Base-by-base conservation (phyloP, 2,888 invertebrate genomes). In the Pheosia tremula region DNA sequence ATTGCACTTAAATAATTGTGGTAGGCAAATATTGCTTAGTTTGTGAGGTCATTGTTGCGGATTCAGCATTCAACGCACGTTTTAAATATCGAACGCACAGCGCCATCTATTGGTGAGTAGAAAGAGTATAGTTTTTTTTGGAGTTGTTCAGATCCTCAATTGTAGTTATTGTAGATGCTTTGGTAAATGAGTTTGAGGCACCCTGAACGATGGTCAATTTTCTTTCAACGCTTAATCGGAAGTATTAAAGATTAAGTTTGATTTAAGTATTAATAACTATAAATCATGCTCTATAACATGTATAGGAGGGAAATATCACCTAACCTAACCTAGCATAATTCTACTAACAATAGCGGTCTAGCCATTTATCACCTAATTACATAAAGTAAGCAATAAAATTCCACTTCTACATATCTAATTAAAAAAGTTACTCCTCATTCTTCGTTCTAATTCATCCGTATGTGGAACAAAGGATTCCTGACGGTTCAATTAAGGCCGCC, bases 61-160 rank as follows among this genome's bases (percentile, higher is more conserved):
- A 24, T 47, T n/a, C 47, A n/a, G 5, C 5, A n/a, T n/a, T 41
- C 9, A 54, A n/a, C 55, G n/a, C n/a, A n/a, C n/a, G 56, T n/a
- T 8, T 10, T 37, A 13, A 8, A 11, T 56, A 41, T 55, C 55
- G 11, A 47, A 24, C 8, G 9, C 4, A 55, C 77, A 69, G 71
- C 84, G 90, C 79, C 90, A 89, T 88, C 90, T 90, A 47, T 81
- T 80, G 77, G 60, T 63, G 83, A 85, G 85, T 78, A 81, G 88
- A 69, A 6, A 8, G 5, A 64, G 24, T 24, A 24, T 24, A 0
- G 24, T 38, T 43, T 52, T n/a, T 2, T 47, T 24, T 24, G 24
- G 24, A 24, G 24, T 24, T 24, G 24, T 3, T 8, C 10, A 9
- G 3, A 3, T 45, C 0, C 39, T 4, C 43, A 45, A 41, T 4